Evolutionary conservation across 2,113 vertebrate species (phyloP), one percentile per base, ranked within the genome.

Genomic region (Trichomycterus rosablanca): DNA sequence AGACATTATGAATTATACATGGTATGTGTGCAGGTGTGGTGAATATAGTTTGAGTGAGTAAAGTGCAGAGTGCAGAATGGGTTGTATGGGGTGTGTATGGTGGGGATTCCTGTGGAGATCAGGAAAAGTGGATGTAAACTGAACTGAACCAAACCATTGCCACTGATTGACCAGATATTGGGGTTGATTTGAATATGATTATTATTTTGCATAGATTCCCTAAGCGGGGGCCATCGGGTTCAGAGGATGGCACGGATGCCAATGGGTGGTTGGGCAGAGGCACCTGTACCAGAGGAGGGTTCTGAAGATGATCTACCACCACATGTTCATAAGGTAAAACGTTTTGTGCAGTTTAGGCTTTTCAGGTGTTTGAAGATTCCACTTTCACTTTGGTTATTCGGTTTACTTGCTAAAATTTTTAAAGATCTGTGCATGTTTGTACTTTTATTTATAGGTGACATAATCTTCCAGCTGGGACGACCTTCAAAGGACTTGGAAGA

Each of bases 251-350:
- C 89, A 5, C 90, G 90, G 15, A 81, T 93, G 67, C 92, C 96
- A 2, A 89, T 97, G 72, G 96, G 95, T 42, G 95, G 95, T 1
- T 98, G 96, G 96, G 91, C 91, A 5, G 93, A 97, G 72, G 90
- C 93, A 0, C 83, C 93, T 0, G 89, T 97, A 44, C 92, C 91
- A 1, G 95, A 97, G 79, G 96, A 97, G 80, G 91, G 88, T 56
- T 92, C 90, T 0, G 96, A 97, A 60, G 94, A 98, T 0, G 93
- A 98, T 66, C 81, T 95, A 60, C 94, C 96, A 2, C 95, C 94
- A 3, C 90, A 92, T 67, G 86, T 92, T 65, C 93, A 96, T 73
- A 94, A 93, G 89, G 94, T 94, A 69, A 70, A 65, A 16, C 6
- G 11, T 2, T 18, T 35, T 35, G 11, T 35, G 32, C 32, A 11